phyloP scores from a whole-genome alignment of 2,797 vertebrate species.

The Eremophila alpestris region DNA sequence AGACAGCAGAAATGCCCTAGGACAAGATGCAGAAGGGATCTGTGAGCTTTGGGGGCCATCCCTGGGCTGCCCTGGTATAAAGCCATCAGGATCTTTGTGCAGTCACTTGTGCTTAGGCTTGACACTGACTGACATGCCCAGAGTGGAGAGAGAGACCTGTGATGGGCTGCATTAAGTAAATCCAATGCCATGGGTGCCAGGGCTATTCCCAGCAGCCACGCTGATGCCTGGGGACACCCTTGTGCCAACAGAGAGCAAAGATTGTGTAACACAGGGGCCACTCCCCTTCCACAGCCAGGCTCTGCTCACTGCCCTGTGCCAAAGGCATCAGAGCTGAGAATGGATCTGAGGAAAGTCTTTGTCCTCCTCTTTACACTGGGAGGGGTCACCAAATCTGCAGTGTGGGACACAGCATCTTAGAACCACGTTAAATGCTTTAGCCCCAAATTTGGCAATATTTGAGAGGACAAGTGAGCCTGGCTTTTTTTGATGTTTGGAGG shows the following conservation, averaged over 20 bases:
- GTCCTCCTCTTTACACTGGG: not conserved
- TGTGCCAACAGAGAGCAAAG: not conserved
- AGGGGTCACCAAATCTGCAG: not conserved
- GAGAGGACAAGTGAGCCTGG: not conserved
- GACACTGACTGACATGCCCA: fast-evolving
- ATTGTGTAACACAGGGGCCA: not conserved
- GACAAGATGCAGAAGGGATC: not conserved
- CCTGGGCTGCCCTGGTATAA: not conserved
- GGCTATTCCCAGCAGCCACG: not conserved
- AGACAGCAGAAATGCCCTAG: not conserved
- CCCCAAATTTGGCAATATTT: not conserved
- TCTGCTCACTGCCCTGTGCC: not conserved
- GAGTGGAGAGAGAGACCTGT: not conserved
- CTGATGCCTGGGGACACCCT: not conserved
- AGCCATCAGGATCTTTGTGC: not conserved
- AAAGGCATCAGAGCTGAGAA: not conserved
- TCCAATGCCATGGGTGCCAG: not conserved
- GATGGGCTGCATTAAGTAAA: not conserved
- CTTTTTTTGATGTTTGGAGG: not conserved
- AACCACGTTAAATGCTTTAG: not conserved
- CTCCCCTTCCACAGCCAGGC: fast-evolving
- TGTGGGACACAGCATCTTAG: not conserved
- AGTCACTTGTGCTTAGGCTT: not conserved
- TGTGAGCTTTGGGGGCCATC: not conserved
- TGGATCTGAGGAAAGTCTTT: not conserved